Base-by-base conservation (phyloP, 2,888 invertebrate genomes). In the Syritta pipiens region DNA sequence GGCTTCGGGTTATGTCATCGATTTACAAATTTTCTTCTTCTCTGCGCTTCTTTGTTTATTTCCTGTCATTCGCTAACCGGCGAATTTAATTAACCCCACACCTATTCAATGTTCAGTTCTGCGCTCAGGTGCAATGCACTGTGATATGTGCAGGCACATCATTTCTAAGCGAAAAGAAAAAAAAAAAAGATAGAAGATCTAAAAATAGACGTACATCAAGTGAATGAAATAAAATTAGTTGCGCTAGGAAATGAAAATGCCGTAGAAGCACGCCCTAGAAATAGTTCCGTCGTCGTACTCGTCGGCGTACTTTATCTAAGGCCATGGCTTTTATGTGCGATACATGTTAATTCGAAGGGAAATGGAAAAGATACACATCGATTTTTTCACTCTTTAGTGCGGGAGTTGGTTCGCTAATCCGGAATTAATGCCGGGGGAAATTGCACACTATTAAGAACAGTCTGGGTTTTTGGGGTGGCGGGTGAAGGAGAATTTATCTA, bases 101-200 rank as follows among this genome's bases (percentile, higher is more conserved):
- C 59, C 55, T 42, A 26, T 17, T 17, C 14, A 10, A 2, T 12
- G 28, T 62, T 37, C 14, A 17, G 9, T 30, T 42, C 17, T 32
- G 5, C 30, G 14, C 67, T 51, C 76, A 69, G 69, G 76, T 76
- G 76, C 76, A 76, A 69, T 76, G 76, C 28, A 76, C 76, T 63
- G 49, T 44, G 37, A 46, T 62, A 20, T 20, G 20, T 46, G 53
- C 44, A 42, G 53, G 60, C 48, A 62, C 37, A 69, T 44, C 51
- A 51, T 26, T n/a, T n/a, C n/a, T n/a, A n/a, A n/a, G n/a, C n/a
- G n/a, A n/a, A n/a, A n/a, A n/a, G 37, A 37, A 49, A 55, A 17
- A 30, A 57, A 53, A 49, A 40, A 44, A 28, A 57, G 12, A 48
- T 17, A n/a, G 10, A 49, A 28, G 17, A 40, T 10, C 24, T 57